Evolutionary conservation across 1,140 invertebrate species (phyloP), one percentile per base, ranked within the genome.

Genomic region (Platyscapa corneri): DNA sequence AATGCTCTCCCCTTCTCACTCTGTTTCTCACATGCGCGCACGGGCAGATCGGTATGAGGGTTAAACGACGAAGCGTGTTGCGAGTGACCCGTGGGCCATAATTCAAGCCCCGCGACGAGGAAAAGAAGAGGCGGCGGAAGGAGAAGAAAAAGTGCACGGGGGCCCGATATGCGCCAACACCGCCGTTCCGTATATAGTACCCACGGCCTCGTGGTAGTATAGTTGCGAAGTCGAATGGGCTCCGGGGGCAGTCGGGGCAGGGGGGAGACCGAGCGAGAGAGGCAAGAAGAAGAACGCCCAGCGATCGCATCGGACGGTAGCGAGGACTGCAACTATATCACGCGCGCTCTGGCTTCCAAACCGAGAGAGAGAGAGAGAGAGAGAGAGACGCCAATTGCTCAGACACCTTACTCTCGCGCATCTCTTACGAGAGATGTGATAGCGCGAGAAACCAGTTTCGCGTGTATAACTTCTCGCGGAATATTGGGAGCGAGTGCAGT

Each of bases 31-130:
- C 53, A 60, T 60, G 39, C 60, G 39, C 46, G 14, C 37, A 32
- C 64, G 1, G 27, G 7, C 30, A 80, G 89, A 89, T 88, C 89
- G 91, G 89, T 90, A 90, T 90, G 89, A 91, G 90, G 92, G 91
- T 92, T 93, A 93, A 93, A 93, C 91, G 92, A 93, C 92, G 91
- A 92, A 93, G 91, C 91, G 91, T 92, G 92, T 93, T 93, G 91
- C 91, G 89, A 92, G 89, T 92, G 91, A 92, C 91, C 90, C 88
- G 89, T 86, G 88, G 89, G 88, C 90, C 88, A 92, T 92, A 92
- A 92, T 89, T 92, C 91, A 92, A 90, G 88, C 87, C 84, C 79
- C 77, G 75, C 75, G 46, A 76, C 3, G 46, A 76, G 30, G 42
- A 75, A 70, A 39, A 79, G 65, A 32, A 34, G 78, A 34, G 16